Base-by-base conservation (phyloP, 2,888 invertebrate genomes). In the Hemaris fuciformis region DNA sequence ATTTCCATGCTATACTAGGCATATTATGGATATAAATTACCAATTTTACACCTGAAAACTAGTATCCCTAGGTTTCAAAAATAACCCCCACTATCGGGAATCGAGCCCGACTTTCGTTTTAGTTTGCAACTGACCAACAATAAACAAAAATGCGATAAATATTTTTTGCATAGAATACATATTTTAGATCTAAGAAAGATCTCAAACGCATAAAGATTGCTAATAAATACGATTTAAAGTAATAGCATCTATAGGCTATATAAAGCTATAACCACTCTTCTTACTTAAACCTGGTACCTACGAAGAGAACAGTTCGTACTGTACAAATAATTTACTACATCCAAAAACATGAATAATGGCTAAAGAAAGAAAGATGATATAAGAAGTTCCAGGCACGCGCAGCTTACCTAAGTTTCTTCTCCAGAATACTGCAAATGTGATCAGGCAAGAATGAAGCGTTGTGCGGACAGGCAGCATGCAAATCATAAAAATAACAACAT, bases 391-490 rank as follows among this genome's bases (percentile, higher is more conserved):
- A 71, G 64, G 77, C 71, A 76, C 80, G 77, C 79, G 75, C 73
- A 81, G 82, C 96, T 95, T 94, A 96, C 96, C 96, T 95, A 93
- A 95, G 95, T 94, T 96, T 96, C 93, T 95, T 96, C 94, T 96
- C 96, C 95, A 96, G 93, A 94, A 96, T 96, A 93, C 96, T 96
- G 93, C 89, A 89, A 89, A 87, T 90, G 83, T 86, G 87, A 86
- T 87, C 88, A 85, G 89, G 88, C 89, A 91, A 91, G 87, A 90
- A 90, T 90, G 89, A 91, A 92, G 92, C 91, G 92, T 85, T 81
- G 92, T 92, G 92, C 89, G 89, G 90, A 91, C 91, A 93, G 92
- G 93, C 90, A 90, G 93, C 93, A 94, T 91, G 91, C 92, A 91
- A 92, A 91, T 66, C 82, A 88, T 87, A 89, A 90, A 89, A 91